Conservation (phyloP, 2,888 invertebrate species). For the Andrena hattorfiana region DNA sequence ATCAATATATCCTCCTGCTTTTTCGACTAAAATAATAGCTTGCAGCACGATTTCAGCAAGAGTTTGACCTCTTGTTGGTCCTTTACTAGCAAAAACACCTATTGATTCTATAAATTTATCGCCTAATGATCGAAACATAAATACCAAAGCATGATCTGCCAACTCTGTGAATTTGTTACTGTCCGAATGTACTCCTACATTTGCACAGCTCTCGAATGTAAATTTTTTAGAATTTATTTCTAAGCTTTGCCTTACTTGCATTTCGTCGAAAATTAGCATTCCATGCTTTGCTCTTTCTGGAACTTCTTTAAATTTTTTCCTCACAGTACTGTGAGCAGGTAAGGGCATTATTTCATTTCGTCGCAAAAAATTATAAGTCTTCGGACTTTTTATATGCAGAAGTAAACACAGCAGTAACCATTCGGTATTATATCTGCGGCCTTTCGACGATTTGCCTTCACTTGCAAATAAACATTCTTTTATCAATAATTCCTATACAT, state of each 20-base stretch:
- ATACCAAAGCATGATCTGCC: constrained; percentile 3
- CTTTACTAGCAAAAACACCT: not conserved
- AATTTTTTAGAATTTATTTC: not conserved
- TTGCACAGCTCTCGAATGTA: not conserved
- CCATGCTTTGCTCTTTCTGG: too few relatives aligned
- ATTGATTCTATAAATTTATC: constrained; percentile 1
- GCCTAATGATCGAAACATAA: constrained; percentile 3
- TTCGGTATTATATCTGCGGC: not conserved
- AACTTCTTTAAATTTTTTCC: not conserved
- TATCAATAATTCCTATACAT: not conserved
- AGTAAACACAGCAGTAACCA: not conserved
- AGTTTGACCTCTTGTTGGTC: not conserved
- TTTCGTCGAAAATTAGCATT: not conserved
- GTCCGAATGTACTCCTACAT: not conserved
- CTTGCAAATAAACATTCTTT: not conserved
- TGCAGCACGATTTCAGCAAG: not conserved
- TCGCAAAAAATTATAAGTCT: not conserved
- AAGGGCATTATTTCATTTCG: not conserved
- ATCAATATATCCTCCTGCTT: constrained; percentile 1
- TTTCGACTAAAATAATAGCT: not conserved
- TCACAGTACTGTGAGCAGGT: not conserved
- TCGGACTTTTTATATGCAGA: not conserved
- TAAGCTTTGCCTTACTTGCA: not conserved
- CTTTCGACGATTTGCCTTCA: not conserved
- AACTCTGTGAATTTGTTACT: not conserved